Percentiles rank a stretch among this genome's conserved stretches.
Evolutionary conservation across 2,113 vertebrate species (phyloP).

Genomic region (Megaceryle torquata): DNA sequence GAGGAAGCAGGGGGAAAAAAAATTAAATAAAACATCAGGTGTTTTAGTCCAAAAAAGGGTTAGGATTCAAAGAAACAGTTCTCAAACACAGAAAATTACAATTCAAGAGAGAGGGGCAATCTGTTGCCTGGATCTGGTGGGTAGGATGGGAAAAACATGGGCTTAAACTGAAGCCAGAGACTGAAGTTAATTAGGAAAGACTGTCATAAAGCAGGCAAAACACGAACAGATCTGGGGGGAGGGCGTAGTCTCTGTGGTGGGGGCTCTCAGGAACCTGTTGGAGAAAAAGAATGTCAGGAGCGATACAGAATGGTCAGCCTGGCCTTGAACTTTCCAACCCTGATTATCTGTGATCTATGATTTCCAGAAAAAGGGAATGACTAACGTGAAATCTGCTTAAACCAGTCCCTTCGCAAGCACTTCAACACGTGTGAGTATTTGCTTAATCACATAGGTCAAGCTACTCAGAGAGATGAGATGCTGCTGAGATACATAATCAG

Average conservation of each 20-base stretch:
- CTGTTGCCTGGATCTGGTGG: neutral
- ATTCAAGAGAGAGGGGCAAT: too few relatives aligned
- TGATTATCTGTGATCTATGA: neutral
- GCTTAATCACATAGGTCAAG: neutral
- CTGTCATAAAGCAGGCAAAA: rapidly evolving
- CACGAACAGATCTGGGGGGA: neutral
- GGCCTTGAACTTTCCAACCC: neutral
- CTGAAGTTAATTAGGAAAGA: neutral
- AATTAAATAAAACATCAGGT: neutral
- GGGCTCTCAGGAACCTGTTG: neutral
- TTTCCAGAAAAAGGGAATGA: neutral
- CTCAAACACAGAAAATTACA: neutral
- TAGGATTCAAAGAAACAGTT: neutral
- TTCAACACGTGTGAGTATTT: neutral
- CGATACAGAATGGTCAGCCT: neutral
- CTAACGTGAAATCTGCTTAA: neutral
- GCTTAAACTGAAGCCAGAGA: neutral
- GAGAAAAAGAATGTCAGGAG: neutral
- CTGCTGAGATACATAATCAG: rapidly evolving
- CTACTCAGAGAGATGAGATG: neutral
- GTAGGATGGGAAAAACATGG: neutral
- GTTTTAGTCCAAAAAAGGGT: neutral
- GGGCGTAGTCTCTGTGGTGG: neutral
- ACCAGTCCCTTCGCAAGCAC: neutral
- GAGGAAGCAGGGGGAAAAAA: neutral